phyloP scores from a whole-genome alignment of 2,888 invertebrate genomes.

The Harpalus rufipes region DNA sequence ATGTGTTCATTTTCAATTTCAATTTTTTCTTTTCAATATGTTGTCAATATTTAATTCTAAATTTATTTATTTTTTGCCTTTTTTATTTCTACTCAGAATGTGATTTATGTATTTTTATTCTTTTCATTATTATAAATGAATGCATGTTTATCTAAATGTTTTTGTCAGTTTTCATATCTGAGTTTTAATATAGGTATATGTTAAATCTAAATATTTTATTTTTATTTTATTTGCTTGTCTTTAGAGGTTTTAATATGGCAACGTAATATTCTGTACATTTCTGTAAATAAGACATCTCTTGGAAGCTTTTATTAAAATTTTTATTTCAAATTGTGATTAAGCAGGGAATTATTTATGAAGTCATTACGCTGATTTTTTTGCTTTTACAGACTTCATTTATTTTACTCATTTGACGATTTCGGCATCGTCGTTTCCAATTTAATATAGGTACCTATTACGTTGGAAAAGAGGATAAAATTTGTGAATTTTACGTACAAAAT shows the following conservation, averaged over 20 bases:
- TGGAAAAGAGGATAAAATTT: neutral
- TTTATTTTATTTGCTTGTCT: neutral
- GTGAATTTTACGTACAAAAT: neutral
- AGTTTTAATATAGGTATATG: constrained; percentile 15
- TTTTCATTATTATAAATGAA: constrained; percentile 19
- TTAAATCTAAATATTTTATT: constrained; percentile 24
- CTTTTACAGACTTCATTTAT: constrained; percentile 11
- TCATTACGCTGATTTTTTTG: constrained; percentile 24
- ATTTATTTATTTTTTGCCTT: neutral
- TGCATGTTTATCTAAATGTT: neutral
- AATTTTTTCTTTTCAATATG: neutral
- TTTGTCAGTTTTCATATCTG: constrained; percentile 5
- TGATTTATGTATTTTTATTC: constrained; percentile 20
- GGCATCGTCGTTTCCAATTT: constrained; percentile 2
- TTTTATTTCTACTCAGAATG: constrained; percentile 22
- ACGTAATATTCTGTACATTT: constrained; percentile 26
- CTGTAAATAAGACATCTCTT: constrained; percentile 19
- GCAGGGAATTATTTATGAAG: constrained; percentile 16
- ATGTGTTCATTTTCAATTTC: neutral
- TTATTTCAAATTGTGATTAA: constrained; percentile 42
- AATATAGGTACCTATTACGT: neutral
- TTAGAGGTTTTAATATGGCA: constrained; percentile 31
- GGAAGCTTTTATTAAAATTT: constrained; percentile 34
- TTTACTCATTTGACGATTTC: constrained; percentile 9
- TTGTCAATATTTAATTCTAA: constrained; percentile 8